A percentile compares a stretch with the other conserved stretches of the same genome.
Evolutionary conservation across 2,113 vertebrate species (phyloP).

Genomic region (Lasiurus cinereus): DNA sequence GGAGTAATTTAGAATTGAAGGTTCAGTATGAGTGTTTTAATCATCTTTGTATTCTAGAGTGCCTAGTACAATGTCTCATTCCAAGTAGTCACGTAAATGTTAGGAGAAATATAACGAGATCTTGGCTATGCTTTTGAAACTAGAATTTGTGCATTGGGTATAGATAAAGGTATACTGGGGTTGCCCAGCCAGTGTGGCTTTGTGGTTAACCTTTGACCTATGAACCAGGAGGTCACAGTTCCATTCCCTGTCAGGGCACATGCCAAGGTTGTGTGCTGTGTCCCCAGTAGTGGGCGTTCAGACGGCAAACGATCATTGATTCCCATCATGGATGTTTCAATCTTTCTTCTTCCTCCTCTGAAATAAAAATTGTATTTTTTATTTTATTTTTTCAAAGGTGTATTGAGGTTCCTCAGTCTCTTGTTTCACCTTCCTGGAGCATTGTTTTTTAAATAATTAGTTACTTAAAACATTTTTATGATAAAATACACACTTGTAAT

Average conservation of each 20-base stretch:
- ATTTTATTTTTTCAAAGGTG: not conserved
- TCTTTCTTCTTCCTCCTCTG: too few species aligned
- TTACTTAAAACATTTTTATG: not conserved
- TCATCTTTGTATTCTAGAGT: constrained; percentile 16
- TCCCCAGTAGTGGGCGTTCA: too few species aligned
- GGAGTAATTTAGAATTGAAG: constrained; percentile 15
- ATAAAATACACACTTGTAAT: not conserved
- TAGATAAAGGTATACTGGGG: not conserved
- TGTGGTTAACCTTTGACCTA: too few species aligned
- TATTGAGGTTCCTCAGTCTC: not conserved
- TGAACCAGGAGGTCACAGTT: too few species aligned
- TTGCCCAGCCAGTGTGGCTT: not conserved
- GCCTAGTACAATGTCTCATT: not conserved
- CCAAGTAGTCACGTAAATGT: not conserved
- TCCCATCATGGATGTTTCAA: too few species aligned
- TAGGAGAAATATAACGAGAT: not conserved
- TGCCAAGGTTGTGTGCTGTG: too few species aligned
- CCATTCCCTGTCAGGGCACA: too few species aligned
- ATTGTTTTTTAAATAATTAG: constrained; percentile 25
- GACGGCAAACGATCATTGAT: too few species aligned
- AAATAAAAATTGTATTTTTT: too few species aligned
- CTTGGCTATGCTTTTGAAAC: constrained; percentile 1
- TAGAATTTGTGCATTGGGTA: not conserved
- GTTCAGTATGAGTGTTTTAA: not conserved
- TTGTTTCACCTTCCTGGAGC: not conserved